These are phyloP conservation scores for Dissostichus mawsoni DNA, from an alignment of 2,113 vertebrate genomes.

Conservation along the genomic window DNA sequence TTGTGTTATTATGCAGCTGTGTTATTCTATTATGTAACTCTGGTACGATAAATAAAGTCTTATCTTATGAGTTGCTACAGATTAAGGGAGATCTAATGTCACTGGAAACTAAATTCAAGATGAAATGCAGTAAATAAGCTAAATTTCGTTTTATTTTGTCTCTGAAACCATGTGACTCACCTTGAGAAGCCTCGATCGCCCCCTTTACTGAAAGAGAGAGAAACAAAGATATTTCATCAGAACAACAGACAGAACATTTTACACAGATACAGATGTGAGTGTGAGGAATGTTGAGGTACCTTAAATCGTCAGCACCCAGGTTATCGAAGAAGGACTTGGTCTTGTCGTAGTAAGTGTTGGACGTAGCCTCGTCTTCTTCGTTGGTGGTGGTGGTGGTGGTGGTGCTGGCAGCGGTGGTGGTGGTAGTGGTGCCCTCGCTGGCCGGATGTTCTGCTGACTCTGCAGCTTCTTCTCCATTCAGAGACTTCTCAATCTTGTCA, in stretches of 20 bases:
- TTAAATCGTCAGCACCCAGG: constrained; percentile 94
- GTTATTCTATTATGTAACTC: too few relatives aligned
- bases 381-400: constrained; percentile 33
- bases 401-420: constrained; percentile 46
- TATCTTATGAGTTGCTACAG: too few relatives aligned
- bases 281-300: constrained; percentile 76
- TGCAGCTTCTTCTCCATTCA: constrained; percentile 93
- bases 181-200: constrained; percentile 70
- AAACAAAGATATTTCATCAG: constrained; percentile 18
- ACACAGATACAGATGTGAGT: background rate
- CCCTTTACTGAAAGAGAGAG: constrained; percentile 64
- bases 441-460: constrained; percentile 87
- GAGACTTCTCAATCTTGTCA: constrained; percentile 91
- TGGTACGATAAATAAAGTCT: too few relatives aligned
- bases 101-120: too few relatives aligned
- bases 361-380: constrained; percentile 91
- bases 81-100: too few relatives aligned
- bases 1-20: too few relatives aligned
- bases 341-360: constrained; percentile 96
- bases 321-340: constrained; percentile 99
- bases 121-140: too few relatives aligned
- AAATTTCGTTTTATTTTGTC: too few relatives aligned
- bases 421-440: constrained; percentile 82
- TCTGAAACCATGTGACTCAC: constrained; percentile 36
- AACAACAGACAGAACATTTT: background rate